phyloP scores from a whole-genome alignment of 2,113 vertebrate genomes.

The Athene noctua region DNA sequence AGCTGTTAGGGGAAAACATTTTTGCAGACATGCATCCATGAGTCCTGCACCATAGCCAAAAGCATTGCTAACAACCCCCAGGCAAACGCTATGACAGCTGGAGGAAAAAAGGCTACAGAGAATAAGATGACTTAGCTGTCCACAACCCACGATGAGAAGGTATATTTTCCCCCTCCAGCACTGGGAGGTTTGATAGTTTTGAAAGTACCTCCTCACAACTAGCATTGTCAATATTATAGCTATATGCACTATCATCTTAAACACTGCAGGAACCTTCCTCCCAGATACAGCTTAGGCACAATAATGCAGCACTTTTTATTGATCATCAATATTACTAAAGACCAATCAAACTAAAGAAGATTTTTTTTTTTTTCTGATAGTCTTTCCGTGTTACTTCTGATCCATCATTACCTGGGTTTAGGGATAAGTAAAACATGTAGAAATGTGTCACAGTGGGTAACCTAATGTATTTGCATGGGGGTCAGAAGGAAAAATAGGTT shows the following conservation, averaged over 20 bases:
- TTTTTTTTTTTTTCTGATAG: neutral
- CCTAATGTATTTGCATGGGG: neutral
- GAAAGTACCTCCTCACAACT: neutral
- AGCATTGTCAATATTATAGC: neutral
- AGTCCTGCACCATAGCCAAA: neutral
- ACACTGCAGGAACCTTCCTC: neutral
- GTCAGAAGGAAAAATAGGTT: neutral
- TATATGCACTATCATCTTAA: neutral
- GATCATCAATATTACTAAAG: neutral
- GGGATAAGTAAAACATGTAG: neutral
- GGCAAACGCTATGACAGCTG: neutral
- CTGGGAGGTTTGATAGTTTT: neutral
- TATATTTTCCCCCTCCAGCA: neutral
- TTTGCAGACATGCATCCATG: neutral
- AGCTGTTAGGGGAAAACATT: neutral
- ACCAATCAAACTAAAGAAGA: neutral
- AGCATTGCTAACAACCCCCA: neutral
- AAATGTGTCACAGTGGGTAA: neutral
- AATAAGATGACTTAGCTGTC: neutral
- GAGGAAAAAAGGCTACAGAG: neutral
- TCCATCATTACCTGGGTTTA: neutral
- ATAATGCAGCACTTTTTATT: neutral
- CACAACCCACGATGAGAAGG: neutral
- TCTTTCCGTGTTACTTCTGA: neutral
- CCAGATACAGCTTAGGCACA: neutral